Evolutionary conservation across 1,140 invertebrate genomes (phyloP).

Genomic region (Asobara japonica): DNA sequence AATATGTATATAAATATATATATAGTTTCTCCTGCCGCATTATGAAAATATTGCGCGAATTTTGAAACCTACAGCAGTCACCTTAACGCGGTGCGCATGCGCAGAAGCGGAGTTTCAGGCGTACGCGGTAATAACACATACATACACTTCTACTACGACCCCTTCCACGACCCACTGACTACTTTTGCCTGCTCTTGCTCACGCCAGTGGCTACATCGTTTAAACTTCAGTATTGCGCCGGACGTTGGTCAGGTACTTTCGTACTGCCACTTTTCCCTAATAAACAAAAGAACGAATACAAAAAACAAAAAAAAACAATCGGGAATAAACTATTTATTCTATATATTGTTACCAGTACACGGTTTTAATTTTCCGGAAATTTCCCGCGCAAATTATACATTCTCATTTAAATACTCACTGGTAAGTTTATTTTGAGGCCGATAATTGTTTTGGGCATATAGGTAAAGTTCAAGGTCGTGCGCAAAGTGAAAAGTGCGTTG

Average conservation of each 20-base stretch:
- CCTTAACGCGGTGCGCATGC: background rate
- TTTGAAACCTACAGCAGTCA: no score
- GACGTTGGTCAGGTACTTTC: slow-evolving; percentile 32
- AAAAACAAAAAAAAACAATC: background rate
- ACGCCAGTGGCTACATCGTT: slow-evolving; percentile 1
- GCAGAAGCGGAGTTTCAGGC: background rate
- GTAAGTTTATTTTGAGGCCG: no score
- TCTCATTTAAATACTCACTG: no score
- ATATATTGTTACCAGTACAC: no score
- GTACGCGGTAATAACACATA: background rate
- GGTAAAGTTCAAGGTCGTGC: no score
- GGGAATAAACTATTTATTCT: background rate
- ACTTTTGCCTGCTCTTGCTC: background rate
- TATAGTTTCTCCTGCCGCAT: no score
- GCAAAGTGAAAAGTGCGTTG: no score
- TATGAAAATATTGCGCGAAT: no score
- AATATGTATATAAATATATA: no score
- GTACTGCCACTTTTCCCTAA: background rate
- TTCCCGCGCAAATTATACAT: no score
- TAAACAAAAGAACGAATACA: background rate
- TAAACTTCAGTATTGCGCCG: slow-evolving; percentile 48
- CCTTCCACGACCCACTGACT: background rate
- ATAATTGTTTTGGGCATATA: no score
- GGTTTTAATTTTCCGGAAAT: no score
- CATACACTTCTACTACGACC: background rate